Conservation (phyloP, 2,797 vertebrate genomes). For the Lepilemur ruficaudatus region DNA sequence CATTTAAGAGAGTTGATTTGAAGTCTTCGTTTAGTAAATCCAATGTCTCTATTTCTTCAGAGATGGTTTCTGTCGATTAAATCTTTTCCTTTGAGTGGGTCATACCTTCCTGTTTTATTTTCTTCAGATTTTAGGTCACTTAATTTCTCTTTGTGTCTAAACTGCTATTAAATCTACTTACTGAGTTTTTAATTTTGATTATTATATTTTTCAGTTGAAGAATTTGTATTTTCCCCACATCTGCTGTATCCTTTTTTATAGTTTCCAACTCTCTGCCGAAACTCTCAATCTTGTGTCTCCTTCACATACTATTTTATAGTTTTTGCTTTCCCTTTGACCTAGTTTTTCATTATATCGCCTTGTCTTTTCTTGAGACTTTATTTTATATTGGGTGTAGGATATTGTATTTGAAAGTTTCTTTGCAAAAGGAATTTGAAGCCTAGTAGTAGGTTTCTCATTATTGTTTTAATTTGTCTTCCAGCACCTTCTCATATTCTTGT, state of each 20-base stretch:
- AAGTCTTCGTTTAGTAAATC: not conserved
- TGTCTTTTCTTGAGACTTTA: not conserved
- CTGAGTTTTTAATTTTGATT: not conserved
- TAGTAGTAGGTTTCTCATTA: not conserved
- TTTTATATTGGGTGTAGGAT: not conserved
- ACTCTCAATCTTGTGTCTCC: not conserved
- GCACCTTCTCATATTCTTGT: not conserved
- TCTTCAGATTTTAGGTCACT: not conserved
- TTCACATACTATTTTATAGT: not conserved
- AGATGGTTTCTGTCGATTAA: not conserved
- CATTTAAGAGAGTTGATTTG: not conserved
- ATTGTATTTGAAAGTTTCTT: not conserved
- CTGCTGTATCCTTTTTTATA: not conserved
- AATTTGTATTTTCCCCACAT: not conserved
- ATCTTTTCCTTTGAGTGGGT: not conserved
- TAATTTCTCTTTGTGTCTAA: not conserved
- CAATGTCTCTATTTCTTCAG: not conserved
- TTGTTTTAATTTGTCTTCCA: not conserved
- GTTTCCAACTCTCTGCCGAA: not conserved
- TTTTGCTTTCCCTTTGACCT: not conserved
- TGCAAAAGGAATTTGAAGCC: slow-evolving; percentile 26
- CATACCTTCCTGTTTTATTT: not conserved
- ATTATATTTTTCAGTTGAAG: not conserved
- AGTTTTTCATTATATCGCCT: not conserved
- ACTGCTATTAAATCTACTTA: not conserved